Evolutionary conservation across 2,113 vertebrate genomes (phyloP), one percentile per base, ranked within the genome.

Genomic region (Neogale vison): DNA sequence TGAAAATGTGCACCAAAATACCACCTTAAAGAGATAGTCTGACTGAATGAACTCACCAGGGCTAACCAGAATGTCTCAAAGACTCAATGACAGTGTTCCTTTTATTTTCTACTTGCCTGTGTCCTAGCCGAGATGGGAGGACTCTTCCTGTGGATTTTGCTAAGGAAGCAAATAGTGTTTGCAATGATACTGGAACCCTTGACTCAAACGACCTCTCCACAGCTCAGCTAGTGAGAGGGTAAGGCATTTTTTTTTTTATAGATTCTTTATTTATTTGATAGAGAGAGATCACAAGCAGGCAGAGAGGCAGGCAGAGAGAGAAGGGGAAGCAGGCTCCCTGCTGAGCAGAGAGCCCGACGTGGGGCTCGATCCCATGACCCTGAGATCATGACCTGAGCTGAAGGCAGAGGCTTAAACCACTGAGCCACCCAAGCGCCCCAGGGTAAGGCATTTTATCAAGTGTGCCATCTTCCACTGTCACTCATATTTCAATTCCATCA

Each of bases 401-500:
- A n/a, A n/a, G n/a, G n/a, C n/a, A n/a, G n/a, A n/a, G n/a, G n/a
- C n/a, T n/a, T n/a, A n/a, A n/a, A n/a, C n/a, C n/a, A n/a, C n/a
- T n/a, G n/a, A n/a, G n/a, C n/a, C n/a, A n/a, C n/a, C n/a, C n/a
- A n/a, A n/a, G n/a, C n/a, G n/a, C n/a, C n/a, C n/a, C n/a, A 15
- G 61, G 96, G 86, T 65, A 97, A 77, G 59, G 88, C 76, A 74
- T 90, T 96, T 45, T 24, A 59, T 72, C 95, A 65, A 90, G 81
- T 4, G 2, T 76, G 14, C 88, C 88, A 67, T 95, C 47, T 92
- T 96, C 81, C 90, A 74, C 59, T 95, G 42, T 34, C 84, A 96
- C 97, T 96, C 88, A 76, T 76, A 88, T 83, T 95, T 97, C 82
- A 97, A 29, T 93, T 85, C 98, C 77, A 96, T 98, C 96, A 90